Percentiles rank a stretch among this genome's conserved stretches.
Evolutionary conservation across 2,888 invertebrate species (phyloP).

Genomic region (Amphipoea oculea): DNA sequence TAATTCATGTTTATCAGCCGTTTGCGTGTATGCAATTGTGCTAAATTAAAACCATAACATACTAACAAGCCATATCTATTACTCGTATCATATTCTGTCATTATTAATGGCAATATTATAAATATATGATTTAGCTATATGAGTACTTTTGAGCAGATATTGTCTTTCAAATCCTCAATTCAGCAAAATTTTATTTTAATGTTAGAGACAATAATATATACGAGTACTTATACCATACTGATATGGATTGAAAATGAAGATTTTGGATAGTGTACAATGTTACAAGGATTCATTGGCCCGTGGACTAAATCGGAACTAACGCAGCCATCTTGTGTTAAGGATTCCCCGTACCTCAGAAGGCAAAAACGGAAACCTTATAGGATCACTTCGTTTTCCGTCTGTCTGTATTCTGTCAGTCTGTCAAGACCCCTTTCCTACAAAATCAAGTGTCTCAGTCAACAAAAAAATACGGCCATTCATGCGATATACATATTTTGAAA

Average conservation of each 20-base stretch:
- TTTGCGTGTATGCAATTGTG: not conserved
- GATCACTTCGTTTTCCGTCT: too few relatives aligned
- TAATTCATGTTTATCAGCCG: conserved; percentile 21
- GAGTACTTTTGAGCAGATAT: not conserved
- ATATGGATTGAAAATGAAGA: not conserved
- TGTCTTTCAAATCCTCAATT: not conserved
- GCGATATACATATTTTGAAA: too few relatives aligned
- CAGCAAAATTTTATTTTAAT: not conserved
- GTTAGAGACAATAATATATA: not conserved
- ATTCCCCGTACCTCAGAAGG: too few relatives aligned
- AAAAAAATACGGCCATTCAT: too few relatives aligned
- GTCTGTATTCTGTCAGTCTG: too few relatives aligned
- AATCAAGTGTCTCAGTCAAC: too few relatives aligned
- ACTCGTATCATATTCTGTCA: not conserved
- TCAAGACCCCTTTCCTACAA: too few relatives aligned
- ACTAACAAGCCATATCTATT: not conserved
- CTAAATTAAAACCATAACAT: conserved; percentile 5
- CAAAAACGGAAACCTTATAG: too few relatives aligned
- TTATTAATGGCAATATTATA: conserved; percentile 7
- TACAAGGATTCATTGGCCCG: not conserved
- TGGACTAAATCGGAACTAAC: not conserved
- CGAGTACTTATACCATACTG: not conserved
- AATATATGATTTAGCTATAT: not conserved
- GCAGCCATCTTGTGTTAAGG: not conserved
- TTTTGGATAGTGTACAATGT: not conserved